phyloP scores from a whole-genome alignment of 2,797 vertebrate species.

The Acrossocheilus wenchowensis region DNA sequence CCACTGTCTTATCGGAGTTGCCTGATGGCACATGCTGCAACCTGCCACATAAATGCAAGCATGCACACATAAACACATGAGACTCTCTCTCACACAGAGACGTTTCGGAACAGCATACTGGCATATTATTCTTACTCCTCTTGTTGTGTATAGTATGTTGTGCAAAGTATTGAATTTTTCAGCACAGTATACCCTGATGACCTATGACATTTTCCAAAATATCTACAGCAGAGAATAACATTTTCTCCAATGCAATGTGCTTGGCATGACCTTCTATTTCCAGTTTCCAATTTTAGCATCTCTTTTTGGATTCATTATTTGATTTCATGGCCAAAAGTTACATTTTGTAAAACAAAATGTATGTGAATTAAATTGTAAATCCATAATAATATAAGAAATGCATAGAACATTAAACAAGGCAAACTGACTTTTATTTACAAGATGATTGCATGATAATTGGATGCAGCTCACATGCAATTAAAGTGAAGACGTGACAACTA shows the following conservation, averaged over 20 bases:
- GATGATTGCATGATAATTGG: not conserved
- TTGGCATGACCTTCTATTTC: not conserved
- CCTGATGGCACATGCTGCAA: constrained; percentile 4
- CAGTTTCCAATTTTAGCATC: not conserved
- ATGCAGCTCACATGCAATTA: not conserved
- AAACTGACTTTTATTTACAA: not conserved
- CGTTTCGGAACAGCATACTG: not conserved
- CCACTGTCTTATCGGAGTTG: constrained; percentile 17
- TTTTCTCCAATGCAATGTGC: not conserved
- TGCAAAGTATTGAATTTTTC: not conserved
- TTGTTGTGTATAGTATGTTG: not conserved
- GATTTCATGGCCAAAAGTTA: not conserved
- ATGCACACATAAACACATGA: not conserved
- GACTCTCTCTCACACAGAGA: not conserved
- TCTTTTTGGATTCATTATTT: not conserved
- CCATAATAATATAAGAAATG: not conserved
- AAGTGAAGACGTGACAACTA: not conserved
- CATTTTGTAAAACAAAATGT: not conserved
- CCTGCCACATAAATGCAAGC: constrained; percentile 28
- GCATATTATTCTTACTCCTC: not conserved
- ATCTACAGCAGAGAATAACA: not conserved
- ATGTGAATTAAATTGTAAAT: not conserved
- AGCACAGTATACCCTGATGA: not conserved
- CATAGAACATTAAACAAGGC: not conserved
- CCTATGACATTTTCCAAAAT: not conserved